A percentile compares a stretch with the other conserved stretches of the same genome.
Evolutionary conservation across 1,140 invertebrate species (phyloP).

Genomic region (Penaeus vannamei): DNA sequence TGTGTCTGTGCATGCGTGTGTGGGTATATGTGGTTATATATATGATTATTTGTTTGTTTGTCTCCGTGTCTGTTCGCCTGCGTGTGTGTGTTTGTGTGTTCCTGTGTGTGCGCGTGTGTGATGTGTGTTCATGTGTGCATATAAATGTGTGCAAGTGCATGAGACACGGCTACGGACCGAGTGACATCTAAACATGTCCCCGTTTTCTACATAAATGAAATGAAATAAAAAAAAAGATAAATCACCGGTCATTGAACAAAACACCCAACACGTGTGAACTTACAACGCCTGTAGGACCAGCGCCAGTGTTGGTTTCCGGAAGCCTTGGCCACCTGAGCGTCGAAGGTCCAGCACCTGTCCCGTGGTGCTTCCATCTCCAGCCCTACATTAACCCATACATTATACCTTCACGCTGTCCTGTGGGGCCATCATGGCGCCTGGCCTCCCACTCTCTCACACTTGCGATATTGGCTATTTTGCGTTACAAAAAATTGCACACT

Average conservation of each 20-base stretch:
- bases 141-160: not conserved
- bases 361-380: slow-evolving; percentile 60
- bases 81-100: slow-evolving; percentile 32
- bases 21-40: not conserved
- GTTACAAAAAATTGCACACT: no score
- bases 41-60: slow-evolving; percentile 16
- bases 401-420: no score
- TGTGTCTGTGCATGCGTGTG: slow-evolving; percentile 29
- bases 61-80: not conserved
- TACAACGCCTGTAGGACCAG: slow-evolving; percentile 66
- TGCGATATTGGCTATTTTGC: no score
- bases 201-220: not conserved
- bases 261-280: slow-evolving; percentile 14
- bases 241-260: not conserved
- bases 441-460: not conserved
- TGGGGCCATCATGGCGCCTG: not conserved
- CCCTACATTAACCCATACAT: slow-evolving; percentile 45
- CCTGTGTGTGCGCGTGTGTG: slow-evolving; percentile 22
- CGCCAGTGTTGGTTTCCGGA: slow-evolving; percentile 64
- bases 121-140: not conserved
- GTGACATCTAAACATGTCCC: not conserved
- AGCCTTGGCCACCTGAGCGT: slow-evolving; percentile 58
- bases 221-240: not conserved
- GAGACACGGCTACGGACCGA: not conserved
- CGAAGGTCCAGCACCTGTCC: slow-evolving; percentile 59